Evolutionary conservation across 1,140 invertebrate species (phyloP).

Genomic region (Phthorimaea operculella): DNA sequence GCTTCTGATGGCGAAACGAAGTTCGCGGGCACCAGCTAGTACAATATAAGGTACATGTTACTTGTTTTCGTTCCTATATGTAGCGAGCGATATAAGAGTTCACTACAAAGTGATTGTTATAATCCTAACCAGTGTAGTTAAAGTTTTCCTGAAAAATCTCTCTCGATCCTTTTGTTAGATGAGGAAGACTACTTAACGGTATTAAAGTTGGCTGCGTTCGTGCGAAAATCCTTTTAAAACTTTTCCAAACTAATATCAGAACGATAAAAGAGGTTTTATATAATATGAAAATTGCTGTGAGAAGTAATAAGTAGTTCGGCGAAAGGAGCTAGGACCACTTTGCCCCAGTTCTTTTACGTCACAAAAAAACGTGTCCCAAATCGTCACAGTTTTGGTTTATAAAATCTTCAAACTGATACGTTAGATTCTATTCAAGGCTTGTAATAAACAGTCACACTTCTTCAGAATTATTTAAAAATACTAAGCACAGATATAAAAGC

Average conservation of each 20-base stretch:
- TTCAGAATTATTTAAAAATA: no score
- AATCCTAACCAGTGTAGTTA: not conserved
- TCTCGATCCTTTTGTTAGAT: not conserved
- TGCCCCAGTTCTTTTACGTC: no score
- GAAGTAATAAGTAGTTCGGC: constrained; percentile 12
- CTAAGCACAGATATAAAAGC: no score
- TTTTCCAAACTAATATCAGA: constrained; percentile 3
- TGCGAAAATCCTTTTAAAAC: constrained; percentile 7
- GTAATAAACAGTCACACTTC: no score
- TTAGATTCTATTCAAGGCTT: no score
- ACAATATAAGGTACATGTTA: no score
- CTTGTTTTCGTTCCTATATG: no score
- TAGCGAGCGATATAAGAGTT: not conserved
- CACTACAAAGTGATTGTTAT: constrained; percentile 1
- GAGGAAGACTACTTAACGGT: constrained; percentile 6
- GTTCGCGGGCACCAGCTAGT: no score
- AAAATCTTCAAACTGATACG: no score
- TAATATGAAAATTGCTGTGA: constrained; percentile 16
- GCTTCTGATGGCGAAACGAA: no score
- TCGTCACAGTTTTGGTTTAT: no score
- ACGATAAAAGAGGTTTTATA: constrained; percentile 13
- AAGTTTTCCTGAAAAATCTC: not conserved
- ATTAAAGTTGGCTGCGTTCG: constrained; percentile 4
- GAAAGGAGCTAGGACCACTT: not conserved
- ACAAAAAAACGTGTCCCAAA: no score